A percentile compares a stretch with the other conserved stretches of the same genome.
These are phyloP conservation scores for Progne subis DNA, from an alignment of 2,113 vertebrate species.

Conservation along the genomic window DNA sequence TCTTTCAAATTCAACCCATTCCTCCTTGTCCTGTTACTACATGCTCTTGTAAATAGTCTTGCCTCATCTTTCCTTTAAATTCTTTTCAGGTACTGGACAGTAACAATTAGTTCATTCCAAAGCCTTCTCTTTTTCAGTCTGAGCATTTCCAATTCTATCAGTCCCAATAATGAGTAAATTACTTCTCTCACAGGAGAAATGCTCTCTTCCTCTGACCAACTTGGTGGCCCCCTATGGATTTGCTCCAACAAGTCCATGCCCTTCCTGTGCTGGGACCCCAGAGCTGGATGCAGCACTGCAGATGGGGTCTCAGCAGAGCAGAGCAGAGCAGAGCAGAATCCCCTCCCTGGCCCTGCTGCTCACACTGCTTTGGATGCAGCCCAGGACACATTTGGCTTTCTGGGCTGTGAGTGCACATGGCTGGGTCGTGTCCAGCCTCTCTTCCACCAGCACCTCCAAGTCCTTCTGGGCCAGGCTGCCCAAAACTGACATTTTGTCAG, in stretches of 20 bases:
- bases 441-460: fast-evolving
- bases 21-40: not conserved
- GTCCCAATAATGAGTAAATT: not conserved
- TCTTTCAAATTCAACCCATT: not conserved
- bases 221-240: not conserved
- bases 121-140: not conserved
- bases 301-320: not conserved
- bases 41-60: not conserved
- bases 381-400: fast-evolving
- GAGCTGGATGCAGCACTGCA: not conserved
- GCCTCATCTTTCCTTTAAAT: not conserved
- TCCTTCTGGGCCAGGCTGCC: not conserved
- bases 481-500: not conserved
- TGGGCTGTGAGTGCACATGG: fast-evolving
- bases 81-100: not conserved
- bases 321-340: not conserved
- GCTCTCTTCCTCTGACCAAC: not conserved
- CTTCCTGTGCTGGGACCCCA: no score
- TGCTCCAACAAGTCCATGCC: fast-evolving
- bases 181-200: not conserved
- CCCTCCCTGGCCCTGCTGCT: not conserved
- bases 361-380: not conserved
- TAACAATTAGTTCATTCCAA: not conserved
- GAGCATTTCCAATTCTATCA: not conserved
- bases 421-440: not conserved